Percentiles rank a stretch among this genome's conserved stretches.
phyloP scores from a whole-genome alignment of 2,888 invertebrate species.

The Heliconius aoede region DNA sequence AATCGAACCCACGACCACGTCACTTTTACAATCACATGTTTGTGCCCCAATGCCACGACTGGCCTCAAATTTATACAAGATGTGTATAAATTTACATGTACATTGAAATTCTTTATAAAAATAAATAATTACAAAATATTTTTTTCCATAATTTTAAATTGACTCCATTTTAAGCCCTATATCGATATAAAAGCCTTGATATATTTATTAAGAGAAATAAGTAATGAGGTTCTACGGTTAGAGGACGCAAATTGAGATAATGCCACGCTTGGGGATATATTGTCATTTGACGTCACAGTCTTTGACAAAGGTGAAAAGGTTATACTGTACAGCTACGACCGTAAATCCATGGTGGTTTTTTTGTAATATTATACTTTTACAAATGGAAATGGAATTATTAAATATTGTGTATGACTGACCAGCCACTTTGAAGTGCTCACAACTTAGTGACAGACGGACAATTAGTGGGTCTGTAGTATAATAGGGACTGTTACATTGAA shows the following conservation, averaged over 20 bases:
- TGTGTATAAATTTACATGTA: no score
- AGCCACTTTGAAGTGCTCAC: no score
- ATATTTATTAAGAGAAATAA: neutral
- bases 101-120: neutral
- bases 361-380: no score
- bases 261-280: neutral
- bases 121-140: neutral
- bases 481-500: neutral
- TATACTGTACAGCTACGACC: neutral
- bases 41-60: no score
- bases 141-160: neutral
- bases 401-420: no score
- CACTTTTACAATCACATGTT: no score
- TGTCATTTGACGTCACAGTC: constrained; percentile 9
- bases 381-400: no score
- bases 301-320: constrained; percentile 2
- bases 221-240: constrained; percentile 9
- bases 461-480: neutral
- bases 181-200: neutral
- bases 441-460: constrained; percentile 17
- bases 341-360: no score
- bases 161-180: neutral
- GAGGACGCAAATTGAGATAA: constrained; percentile 11
- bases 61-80: no score
- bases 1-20: no score